These are phyloP conservation scores for Otolemur garnettii DNA, from an alignment of 2,113 vertebrate species.

Conservation along the genomic window DNA sequence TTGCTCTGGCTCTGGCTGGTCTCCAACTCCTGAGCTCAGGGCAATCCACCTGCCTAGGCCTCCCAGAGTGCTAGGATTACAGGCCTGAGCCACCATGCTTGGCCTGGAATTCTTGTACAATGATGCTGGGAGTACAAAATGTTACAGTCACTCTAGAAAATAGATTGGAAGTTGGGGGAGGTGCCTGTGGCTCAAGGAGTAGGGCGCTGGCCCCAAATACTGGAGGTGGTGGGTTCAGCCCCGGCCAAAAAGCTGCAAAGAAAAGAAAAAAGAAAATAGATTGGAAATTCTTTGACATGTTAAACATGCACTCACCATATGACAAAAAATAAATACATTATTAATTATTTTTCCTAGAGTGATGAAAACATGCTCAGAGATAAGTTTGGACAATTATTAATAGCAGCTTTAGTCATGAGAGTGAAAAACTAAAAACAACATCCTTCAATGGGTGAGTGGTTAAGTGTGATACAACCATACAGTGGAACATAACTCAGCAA, in stretches of 20 bases:
- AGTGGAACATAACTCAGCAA: not conserved
- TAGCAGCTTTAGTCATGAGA: not conserved
- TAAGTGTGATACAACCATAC: not conserved
- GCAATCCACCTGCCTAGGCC: too few species aligned
- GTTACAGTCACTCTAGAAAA: not conserved
- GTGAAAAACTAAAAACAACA: not conserved
- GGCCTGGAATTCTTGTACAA: not conserved
- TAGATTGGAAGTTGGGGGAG: not conserved
- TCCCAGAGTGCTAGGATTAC: too few species aligned
- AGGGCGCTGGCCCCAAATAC: too few species aligned
- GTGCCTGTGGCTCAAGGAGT: too few species aligned
- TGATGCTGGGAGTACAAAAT: not conserved
- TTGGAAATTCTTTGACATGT: not conserved
- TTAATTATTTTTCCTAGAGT: not conserved
- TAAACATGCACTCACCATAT: not conserved
- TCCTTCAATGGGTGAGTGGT: not conserved
- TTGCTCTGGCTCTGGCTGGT: too few species aligned
- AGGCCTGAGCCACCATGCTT: too few species aligned
- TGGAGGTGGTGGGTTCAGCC: too few species aligned
- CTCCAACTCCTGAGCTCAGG: too few species aligned
- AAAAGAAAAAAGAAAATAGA: not conserved
- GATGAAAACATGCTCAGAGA: conserved; percentile 16
- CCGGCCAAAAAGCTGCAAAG: too few species aligned
- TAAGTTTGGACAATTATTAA: not conserved
- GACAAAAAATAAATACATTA: not conserved